phyloP scores from a whole-genome alignment of 2,797 vertebrate genomes.

The Lagocephalus sceleratus region DNA sequence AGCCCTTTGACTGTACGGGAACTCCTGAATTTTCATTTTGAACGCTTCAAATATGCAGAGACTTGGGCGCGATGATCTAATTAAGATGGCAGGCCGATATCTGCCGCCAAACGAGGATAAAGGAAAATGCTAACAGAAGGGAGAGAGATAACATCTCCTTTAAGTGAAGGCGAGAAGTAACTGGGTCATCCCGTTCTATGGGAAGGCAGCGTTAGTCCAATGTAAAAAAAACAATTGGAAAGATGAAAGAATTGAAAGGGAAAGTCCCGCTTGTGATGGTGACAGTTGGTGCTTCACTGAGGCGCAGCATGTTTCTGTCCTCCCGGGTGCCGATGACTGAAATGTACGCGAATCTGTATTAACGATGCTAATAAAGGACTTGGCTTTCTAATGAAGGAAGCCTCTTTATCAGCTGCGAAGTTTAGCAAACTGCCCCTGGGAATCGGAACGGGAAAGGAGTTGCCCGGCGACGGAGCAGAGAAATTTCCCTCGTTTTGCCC shows the following conservation, averaged over 20 bases:
- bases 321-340: slow-evolving; percentile 46
- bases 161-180: slow-evolving; percentile 36
- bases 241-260: slow-evolving; percentile 32
- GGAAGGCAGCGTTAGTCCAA: slow-evolving; percentile 30
- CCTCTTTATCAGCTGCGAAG: slow-evolving; percentile 8
- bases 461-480: slow-evolving; percentile 7
- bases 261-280: slow-evolving; percentile 23
- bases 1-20: slow-evolving; percentile 34
- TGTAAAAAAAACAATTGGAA: slow-evolving; percentile 12
- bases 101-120: slow-evolving; percentile 11
- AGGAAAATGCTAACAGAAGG: slow-evolving; percentile 9
- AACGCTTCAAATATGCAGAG: slow-evolving; percentile 14
- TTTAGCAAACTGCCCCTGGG: slow-evolving; percentile 15
- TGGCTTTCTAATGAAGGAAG: slow-evolving; percentile 21
- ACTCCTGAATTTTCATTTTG: slow-evolving; percentile 29
- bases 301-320: slow-evolving; percentile 36
- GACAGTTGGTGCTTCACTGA: slow-evolving; percentile 21
- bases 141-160: slow-evolving; percentile 32
- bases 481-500: slow-evolving; percentile 21
- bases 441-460: slow-evolving; percentile 1
- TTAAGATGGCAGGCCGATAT: slow-evolving; percentile 14
- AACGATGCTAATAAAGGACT: slow-evolving; percentile 39
- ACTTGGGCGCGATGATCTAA: slow-evolving; percentile 39
- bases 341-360: slow-evolving; percentile 41
- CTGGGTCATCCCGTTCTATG: slow-evolving; percentile 45